phyloP scores from a whole-genome alignment of 1,140 invertebrate genomes.

The Trichonephila clavipes region DNA sequence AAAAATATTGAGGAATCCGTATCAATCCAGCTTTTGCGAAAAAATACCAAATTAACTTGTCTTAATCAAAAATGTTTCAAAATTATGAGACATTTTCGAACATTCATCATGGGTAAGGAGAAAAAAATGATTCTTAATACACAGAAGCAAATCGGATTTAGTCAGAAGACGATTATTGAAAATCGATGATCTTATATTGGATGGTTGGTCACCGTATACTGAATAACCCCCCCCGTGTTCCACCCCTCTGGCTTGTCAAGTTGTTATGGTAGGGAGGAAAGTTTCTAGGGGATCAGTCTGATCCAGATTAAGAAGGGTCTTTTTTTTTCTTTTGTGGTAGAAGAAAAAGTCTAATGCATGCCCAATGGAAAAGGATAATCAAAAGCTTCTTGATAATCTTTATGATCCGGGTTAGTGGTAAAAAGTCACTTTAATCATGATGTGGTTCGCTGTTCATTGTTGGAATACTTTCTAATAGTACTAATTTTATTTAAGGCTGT shows the following conservation, averaged over 20 bases:
- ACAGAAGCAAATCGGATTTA: slow-evolving; percentile 11
- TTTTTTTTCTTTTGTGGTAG: not conserved
- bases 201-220: not conserved
- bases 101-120: not conserved
- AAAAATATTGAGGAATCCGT: too few species aligned
- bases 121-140: not conserved
- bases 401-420: not conserved
- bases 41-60: too few species aligned
- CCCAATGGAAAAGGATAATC: not conserved
- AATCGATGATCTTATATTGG: not conserved
- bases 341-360: not conserved
- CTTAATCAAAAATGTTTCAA: too few species aligned
- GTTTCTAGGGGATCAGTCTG: not conserved
- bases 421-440: not conserved
- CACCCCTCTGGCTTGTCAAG: not conserved
- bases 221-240: not conserved
- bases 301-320: not conserved
- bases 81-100: not conserved
- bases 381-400: not conserved
- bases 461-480: too few species aligned
- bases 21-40: too few species aligned
- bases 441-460: not conserved
- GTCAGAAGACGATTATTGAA: slow-evolving; percentile 11
- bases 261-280: slow-evolving; percentile 1
- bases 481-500: too few species aligned